Percentiles rank a stretch among this genome's conserved stretches.
Evolutionary conservation across 2,113 vertebrate species (phyloP).

Genomic region (Chascanopsetta lugubris): DNA sequence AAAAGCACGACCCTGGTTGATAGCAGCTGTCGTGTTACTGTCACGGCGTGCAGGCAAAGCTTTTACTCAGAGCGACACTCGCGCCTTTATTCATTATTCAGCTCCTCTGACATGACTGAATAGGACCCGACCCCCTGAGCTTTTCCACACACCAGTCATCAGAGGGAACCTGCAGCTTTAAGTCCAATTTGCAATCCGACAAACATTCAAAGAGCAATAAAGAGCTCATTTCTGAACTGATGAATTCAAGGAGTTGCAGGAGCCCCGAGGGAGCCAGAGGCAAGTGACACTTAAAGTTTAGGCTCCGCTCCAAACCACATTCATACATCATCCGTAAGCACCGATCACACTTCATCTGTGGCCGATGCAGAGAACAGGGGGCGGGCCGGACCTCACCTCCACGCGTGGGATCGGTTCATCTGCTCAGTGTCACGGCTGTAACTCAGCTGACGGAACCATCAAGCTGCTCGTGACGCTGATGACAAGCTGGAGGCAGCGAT

Average conservation of each 20-base stretch:
- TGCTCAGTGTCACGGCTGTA: background rate
- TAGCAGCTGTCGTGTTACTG: background rate
- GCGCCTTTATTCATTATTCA: background rate
- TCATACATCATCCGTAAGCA: background rate
- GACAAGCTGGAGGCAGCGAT: background rate
- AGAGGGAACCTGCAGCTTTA: too few species aligned
- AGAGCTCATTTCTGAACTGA: too few species aligned
- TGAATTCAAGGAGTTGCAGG: too few species aligned
- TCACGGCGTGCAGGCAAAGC: background rate
- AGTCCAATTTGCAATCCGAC: too few species aligned
- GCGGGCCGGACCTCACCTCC: background rate
- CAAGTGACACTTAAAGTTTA: background rate
- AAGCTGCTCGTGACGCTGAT: background rate
- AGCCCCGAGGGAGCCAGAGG: background rate
- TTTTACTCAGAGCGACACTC: background rate
- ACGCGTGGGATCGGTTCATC: background rate
- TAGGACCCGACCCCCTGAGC: background rate
- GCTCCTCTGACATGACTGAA: background rate
- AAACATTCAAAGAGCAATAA: too few species aligned
- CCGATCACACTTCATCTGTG: background rate
- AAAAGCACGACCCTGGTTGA: background rate
- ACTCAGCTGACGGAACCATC: background rate
- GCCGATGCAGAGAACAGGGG: background rate
- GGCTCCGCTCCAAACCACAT: background rate
- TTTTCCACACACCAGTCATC: background rate